A percentile compares a stretch with the other conserved stretches of the same genome.
These are phyloP conservation scores for Drosophila orosa DNA, from an alignment of 1,140 invertebrate genomes.

Conservation along the genomic window DNA sequence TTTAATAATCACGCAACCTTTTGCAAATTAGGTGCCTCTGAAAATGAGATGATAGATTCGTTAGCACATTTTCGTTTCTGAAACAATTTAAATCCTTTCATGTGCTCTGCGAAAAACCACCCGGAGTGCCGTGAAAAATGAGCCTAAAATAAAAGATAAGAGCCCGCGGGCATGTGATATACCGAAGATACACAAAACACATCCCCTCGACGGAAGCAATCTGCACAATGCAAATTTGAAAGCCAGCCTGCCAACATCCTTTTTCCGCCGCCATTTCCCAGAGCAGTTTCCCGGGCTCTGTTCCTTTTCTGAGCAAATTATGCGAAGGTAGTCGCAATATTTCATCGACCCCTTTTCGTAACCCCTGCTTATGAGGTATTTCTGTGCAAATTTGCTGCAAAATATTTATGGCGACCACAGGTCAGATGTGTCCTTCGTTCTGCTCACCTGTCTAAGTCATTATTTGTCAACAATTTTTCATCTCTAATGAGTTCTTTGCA, in stretches of 20 bases:
- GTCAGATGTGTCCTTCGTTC: neutral
- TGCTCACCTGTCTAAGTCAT: neutral
- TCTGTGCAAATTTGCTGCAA: neutral
- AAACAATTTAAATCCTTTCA: conserved; percentile 3
- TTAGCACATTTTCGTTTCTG: neutral
- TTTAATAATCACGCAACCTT: conserved; percentile 7
- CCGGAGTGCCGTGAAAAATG: conserved; percentile 16
- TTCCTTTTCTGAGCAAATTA: conserved; percentile 22
- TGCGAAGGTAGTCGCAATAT: conserved; percentile 29
- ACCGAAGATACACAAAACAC: conserved; percentile 37
- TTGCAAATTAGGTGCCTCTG: neutral
- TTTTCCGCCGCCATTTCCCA: conserved; percentile 33
- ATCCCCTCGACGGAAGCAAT: conserved; percentile 59
- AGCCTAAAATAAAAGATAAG: conserved; percentile 15
- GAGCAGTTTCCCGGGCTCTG: neutral
- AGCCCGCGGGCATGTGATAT: conserved; percentile 11
- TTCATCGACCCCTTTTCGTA: conserved; percentile 19
- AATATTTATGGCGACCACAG: conserved; percentile 21
- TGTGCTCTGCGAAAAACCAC: neutral
- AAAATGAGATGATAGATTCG: neutral
- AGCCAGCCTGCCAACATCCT: conserved; percentile 44
- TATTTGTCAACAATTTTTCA: conserved; percentile 39
- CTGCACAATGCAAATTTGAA: conserved; percentile 67
- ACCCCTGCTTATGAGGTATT: neutral
- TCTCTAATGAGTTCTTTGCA: conserved; percentile 14